Evolutionary conservation across 2,888 invertebrate species (phyloP), one percentile per base, ranked within the genome.

Genomic region (Teinopalpus imperialis): DNA sequence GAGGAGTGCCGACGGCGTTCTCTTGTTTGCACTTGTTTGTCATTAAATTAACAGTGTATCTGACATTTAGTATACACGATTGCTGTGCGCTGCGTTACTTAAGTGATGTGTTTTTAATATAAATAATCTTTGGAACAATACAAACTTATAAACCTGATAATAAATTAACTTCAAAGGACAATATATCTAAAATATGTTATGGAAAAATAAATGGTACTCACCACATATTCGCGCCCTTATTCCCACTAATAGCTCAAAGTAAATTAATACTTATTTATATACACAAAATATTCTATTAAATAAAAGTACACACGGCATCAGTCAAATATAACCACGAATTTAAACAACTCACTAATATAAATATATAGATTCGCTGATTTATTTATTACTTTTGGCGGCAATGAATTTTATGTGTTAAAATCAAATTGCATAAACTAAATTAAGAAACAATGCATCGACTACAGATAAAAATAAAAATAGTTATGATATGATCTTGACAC

Each of bases 401-500:
- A 24, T 8, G 3, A 18, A 12, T 12, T 7, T 7, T 21, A 12
- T 21, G n/a, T n/a, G n/a, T n/a, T n/a, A n/a, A n/a, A n/a, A n/a
- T 8, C 8, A 13, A 39, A 39, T 26, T 16, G 9, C 16, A 12
- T 20, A 12, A 16, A 10, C 3, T 10, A 27, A 3, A 18, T 18
- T 18, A 18, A 13, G 12, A 27, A 13, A 39, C 6, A 26, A 20
- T 21, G 20, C 12, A 42, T 21, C 1, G 9, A 9, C 13, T 13
- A 14, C 12, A 36, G 36, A 36, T 36, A 9, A 29, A 16, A 35
- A 27, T 20, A 35, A 35, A 18, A 35, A 35, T 29, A 7, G 7
- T 29, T 35, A 43, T 34, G 34, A 14, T 10, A 29, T 30, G 36
- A 23, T 43, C 35, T 36, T 36, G 43, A 24, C 14, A 35, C 30